Evolutionary conservation across 2,888 invertebrate species (phyloP).

Genomic region (Drosophila anomalata): DNA sequence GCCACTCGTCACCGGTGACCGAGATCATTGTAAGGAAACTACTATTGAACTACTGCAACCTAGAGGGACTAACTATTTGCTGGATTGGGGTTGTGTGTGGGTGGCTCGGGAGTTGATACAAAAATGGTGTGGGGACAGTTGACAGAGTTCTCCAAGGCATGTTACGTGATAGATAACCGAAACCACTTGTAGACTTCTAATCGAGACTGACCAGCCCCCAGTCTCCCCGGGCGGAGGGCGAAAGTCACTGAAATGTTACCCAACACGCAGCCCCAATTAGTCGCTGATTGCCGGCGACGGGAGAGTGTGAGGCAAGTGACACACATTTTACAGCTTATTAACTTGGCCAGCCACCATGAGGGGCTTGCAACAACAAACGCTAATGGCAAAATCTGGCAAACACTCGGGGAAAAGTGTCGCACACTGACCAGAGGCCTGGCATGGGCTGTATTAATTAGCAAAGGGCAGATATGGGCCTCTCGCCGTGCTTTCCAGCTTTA

Average conservation of each 20-base stretch:
- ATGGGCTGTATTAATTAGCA: neutral
- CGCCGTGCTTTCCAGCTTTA: no score
- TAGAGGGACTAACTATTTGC: neutral
- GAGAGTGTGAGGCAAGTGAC: conserved; percentile 66
- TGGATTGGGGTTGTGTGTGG: no score
- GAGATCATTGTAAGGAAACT: neutral
- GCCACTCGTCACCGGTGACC: neutral
- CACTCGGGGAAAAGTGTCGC: conserved; percentile 15
- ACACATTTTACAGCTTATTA: conserved; percentile 80
- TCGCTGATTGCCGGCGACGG: conserved; percentile 34
- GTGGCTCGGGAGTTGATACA: neutral
- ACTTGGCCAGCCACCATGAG: conserved; percentile 68
- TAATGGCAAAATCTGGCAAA: conserved; percentile 39
- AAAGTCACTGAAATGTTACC: conserved; percentile 23
- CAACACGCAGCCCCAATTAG: conserved; percentile 45
- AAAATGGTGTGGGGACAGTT: neutral
- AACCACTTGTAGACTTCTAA: conserved; percentile 6
- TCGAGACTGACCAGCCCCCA: conserved; percentile 8
- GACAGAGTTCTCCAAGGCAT: neutral
- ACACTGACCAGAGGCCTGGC: conserved; percentile 3
- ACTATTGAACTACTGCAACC: neutral
- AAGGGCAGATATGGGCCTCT: no score
- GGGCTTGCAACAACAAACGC: conserved; percentile 27
- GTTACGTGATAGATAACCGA: conserved; percentile 7
- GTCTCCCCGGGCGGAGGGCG: neutral